Evolutionary conservation across 2,888 invertebrate genomes (phyloP).

Genomic region (Conomelus anceps): DNA sequence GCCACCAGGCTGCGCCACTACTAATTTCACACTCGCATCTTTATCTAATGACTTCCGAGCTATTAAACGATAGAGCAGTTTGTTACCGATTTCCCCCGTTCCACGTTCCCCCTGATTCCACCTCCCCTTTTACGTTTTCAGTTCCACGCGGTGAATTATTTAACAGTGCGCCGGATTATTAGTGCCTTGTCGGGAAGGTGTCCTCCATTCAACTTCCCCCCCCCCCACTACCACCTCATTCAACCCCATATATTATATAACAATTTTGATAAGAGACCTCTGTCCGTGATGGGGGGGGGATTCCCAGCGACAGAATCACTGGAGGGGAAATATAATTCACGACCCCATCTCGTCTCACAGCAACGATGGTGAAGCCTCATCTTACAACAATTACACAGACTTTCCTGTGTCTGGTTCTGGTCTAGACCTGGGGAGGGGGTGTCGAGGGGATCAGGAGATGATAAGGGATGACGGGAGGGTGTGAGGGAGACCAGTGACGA

Average conservation of each 20-base stretch:
- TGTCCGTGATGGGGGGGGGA: background rate
- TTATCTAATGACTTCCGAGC: conserved; percentile 14
- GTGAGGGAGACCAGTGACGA: too few relatives aligned
- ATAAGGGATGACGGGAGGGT: too few relatives aligned
- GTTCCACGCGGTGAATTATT: conserved; percentile 3
- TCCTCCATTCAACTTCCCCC: background rate
- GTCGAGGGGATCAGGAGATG: too few relatives aligned
- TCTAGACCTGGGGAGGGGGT: too few relatives aligned
- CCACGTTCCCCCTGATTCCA: too few relatives aligned
- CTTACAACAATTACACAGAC: background rate
- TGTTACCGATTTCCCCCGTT: conserved; percentile 2
- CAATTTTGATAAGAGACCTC: background rate
- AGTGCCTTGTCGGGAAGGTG: background rate
- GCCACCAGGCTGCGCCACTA: background rate
- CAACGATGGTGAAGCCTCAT: background rate
- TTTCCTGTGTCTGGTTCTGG: background rate
- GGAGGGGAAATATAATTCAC: background rate
- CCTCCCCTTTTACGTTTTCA: background rate
- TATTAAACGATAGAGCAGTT: conserved; percentile 13
- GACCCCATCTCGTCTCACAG: too few relatives aligned
- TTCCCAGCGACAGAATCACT: too few relatives aligned
- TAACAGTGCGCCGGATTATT: conserved; percentile 10
- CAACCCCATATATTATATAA: background rate
- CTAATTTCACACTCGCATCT: conserved; percentile 14
- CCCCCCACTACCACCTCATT: background rate